Base-by-base conservation (phyloP, 2,113 vertebrate species). In the Haplochromis vanheusdeni region DNA sequence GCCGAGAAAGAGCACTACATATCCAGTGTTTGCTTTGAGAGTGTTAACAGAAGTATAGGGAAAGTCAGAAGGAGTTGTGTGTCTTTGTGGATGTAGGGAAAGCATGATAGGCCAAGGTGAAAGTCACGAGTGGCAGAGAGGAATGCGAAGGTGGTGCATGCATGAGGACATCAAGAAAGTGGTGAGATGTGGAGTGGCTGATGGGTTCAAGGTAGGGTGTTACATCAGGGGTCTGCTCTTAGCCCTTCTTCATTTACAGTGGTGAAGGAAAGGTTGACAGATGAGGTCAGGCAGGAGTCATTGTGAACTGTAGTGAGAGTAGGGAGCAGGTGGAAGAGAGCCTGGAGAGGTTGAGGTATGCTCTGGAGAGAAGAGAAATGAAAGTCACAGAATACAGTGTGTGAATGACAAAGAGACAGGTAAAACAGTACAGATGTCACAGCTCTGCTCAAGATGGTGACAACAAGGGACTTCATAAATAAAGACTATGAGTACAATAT, bases 361-460 rank as follows among this genome's bases (percentile, higher is more conserved):
- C 11, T 68, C 62, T 40, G 35, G 62, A 68, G 62, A 68, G 62
- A 40, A 40, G 11, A 68, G 19, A 40, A 40, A 68, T 68, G 4
- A 40, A 68, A 40, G 11, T 68, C 19, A 9, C 1, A 40, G 1
- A 40, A 68, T 68, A 40, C 11, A 2, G 11, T 40, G 35, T 40
- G n/a, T 21, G 35, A 23, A 68, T 68, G 35, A 68, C 7, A 68
- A 1, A 14, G n/a, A 68, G 62, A 68, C n/a, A 5, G 35, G 35
- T 68, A 6, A 8, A 21, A 68, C 35, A 68, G 1, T 9, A 68
- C 60, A 68, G 60, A 68, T 68, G 33, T 37, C 33, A 68, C 33
- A 37, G 0, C 33, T 68, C 33, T 68, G 33, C 19, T 37, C 33
- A 8, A 13, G 9, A 65, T 21, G 33, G 0, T 37, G 33, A 37